Evolutionary conservation across 2,797 vertebrate genomes (phyloP).

Genomic region (Pangasius djambal): DNA sequence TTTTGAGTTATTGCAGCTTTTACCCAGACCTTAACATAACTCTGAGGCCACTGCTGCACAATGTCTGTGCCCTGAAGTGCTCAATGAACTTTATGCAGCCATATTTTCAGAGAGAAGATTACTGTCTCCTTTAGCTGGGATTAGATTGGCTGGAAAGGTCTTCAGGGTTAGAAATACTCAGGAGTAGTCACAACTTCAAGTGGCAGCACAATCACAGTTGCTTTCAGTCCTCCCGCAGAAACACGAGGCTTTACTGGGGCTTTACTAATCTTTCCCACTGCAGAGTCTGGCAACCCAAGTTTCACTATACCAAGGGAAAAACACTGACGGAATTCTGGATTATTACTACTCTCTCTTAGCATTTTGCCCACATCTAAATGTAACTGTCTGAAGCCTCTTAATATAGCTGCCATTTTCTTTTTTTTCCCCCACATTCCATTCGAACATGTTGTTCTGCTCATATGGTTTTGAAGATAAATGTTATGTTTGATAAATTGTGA

Average conservation of each 20-base stretch:
- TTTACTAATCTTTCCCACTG: conserved; percentile 14
- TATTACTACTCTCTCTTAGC: neutral
- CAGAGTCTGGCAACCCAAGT: neutral
- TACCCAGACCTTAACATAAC: neutral
- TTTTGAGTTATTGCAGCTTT: neutral
- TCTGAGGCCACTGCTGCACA: neutral
- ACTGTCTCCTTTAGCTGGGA: conserved; percentile 29
- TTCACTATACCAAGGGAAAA: neutral
- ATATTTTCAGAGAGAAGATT: conserved; percentile 6
- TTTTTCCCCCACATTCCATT: neutral
- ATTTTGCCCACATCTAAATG: neutral
- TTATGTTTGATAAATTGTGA: conserved; percentile 57
- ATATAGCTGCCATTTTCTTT: conserved; percentile 11
- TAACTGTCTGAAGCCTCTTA: conserved; percentile 13
- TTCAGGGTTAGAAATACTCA: conserved; percentile 24
- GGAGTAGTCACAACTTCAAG: conserved; percentile 24
- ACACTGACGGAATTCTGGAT: neutral
- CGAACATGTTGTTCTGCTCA: neutral
- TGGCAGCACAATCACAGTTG: conserved; percentile 32
- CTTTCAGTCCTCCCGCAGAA: conserved; percentile 14
- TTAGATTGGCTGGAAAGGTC: conserved; percentile 14
- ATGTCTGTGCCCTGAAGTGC: neutral
- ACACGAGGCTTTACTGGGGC: conserved; percentile 20
- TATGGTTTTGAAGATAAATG: conserved; percentile 36
- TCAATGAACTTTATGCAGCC: conserved; percentile 1